A percentile compares a stretch with the other conserved stretches of the same genome.
Conservation (phyloP, 2,888 invertebrate species). For the Bembecia ichneumoniformis region DNA sequence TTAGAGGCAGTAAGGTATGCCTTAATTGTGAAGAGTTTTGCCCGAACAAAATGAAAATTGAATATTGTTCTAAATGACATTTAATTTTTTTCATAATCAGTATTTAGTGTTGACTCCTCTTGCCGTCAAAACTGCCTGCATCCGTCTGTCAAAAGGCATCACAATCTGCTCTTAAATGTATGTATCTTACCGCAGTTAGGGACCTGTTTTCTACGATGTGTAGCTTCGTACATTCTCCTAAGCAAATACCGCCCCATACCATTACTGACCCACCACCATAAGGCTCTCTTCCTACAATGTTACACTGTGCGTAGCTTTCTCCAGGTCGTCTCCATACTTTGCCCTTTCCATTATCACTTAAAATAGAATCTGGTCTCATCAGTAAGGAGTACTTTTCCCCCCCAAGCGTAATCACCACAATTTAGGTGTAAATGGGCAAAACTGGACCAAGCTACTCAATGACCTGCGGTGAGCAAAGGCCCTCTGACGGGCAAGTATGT, state of each 20-base stretch:
- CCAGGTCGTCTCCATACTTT: neutral
- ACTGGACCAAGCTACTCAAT: too few species aligned
- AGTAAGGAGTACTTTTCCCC: neutral
- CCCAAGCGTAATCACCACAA: neutral
- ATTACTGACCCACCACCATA: too few species aligned
- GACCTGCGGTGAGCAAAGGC: too few species aligned
- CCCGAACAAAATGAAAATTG: too few species aligned
- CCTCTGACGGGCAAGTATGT: too few species aligned
- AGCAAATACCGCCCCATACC: neutral
- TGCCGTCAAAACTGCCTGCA: neutral
- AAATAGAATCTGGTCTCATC: neutral
- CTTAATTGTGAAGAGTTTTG: too few species aligned
- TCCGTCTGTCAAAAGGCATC: neutral
- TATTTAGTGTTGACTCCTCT: too few species aligned
- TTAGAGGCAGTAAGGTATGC: too few species aligned
- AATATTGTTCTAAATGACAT: too few species aligned
- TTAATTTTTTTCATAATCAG: too few species aligned
- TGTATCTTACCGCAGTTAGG: neutral
- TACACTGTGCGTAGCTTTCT: neutral
- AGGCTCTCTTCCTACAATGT: neutral
- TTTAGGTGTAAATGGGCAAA: neutral
- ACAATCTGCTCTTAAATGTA: neutral
- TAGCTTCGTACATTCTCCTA: neutral
- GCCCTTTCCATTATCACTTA: too few species aligned
- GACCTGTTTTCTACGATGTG: neutral